Conservation (phyloP, 2,888 invertebrate species). For the Reticulitermes lucifugus region DNA sequence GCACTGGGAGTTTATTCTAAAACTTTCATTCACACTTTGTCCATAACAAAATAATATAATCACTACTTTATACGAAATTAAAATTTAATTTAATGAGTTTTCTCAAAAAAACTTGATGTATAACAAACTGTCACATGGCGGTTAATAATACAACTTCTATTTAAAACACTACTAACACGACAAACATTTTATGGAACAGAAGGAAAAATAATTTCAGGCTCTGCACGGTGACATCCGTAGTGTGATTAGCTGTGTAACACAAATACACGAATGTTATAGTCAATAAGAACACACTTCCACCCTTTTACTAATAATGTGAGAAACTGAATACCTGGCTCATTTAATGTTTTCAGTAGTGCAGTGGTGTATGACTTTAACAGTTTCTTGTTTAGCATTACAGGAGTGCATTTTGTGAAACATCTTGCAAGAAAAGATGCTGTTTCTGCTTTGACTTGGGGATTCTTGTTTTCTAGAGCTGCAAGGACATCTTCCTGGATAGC, state of each 20-base stretch:
- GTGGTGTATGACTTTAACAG: conserved; percentile 84
- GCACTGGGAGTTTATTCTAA: no score
- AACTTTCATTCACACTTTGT: no score
- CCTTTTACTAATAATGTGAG: neutral
- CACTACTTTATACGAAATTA: no score
- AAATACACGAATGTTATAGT: neutral
- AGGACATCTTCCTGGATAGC: conserved; percentile 87
- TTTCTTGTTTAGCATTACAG: conserved; percentile 89
- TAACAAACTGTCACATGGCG: no score
- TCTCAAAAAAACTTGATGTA: no score
- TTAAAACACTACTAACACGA: no score
- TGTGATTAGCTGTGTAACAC: neutral
- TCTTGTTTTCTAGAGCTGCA: conserved; percentile 90
- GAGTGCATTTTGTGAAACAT: conserved; percentile 84
- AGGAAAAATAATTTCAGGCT: no score
- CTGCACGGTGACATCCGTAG: no score
- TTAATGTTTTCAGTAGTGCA: conserved; percentile 81
- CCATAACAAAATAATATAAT: no score
- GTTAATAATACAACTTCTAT: no score
- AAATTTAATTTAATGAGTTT: no score
- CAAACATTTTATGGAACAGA: no score
- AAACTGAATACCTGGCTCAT: conserved; percentile 73
- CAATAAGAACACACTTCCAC: neutral
- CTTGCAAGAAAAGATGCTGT: conserved; percentile 87
- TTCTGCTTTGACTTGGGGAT: conserved; percentile 90